Percentiles rank a stretch among this genome's conserved stretches.
Evolutionary conservation across 2,888 invertebrate species (phyloP).

Genomic region (Cancer borealis): DNA sequence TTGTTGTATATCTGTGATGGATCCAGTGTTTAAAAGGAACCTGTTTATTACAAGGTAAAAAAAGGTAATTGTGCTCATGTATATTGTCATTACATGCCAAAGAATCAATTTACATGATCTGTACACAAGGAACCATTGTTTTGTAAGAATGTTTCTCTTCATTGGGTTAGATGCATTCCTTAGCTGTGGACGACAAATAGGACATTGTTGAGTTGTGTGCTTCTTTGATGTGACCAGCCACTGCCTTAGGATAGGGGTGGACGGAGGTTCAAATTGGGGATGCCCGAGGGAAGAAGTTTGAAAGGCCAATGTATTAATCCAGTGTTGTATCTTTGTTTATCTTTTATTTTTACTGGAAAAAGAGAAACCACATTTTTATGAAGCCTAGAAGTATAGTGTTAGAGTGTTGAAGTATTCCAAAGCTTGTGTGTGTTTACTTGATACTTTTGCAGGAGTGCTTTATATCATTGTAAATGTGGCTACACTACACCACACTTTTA

Average conservation of each 20-base stretch:
- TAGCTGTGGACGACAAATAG: slow-evolving; percentile 59
- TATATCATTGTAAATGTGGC: slow-evolving; percentile 14
- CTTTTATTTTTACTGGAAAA: slow-evolving; percentile 18
- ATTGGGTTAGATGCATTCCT: slow-evolving; percentile 70
- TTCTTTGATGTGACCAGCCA: slow-evolving; percentile 59
- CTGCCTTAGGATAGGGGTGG: slow-evolving; percentile 65
- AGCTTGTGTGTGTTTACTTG: slow-evolving; percentile 57
- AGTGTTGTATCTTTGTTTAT: slow-evolving; percentile 11
- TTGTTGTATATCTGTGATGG: slow-evolving; percentile 73
- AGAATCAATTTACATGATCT: slow-evolving; percentile 74
- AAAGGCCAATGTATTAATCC: slow-evolving; percentile 38
- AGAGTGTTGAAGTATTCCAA: slow-evolving; percentile 52
- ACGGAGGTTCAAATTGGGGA: slow-evolving; percentile 44
- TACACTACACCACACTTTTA: slow-evolving; percentile 48
- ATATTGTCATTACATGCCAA: slow-evolving; percentile 74
- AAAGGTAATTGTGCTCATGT: slow-evolving; percentile 70
- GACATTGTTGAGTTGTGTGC: slow-evolving; percentile 61
- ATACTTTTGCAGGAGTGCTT: slow-evolving; percentile 48
- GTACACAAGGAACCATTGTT: slow-evolving; percentile 65
- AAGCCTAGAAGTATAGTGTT: slow-evolving; percentile 63
- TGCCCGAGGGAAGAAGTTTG: slow-evolving; percentile 42
- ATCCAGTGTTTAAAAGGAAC: slow-evolving; percentile 63
- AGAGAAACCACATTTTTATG: slow-evolving; percentile 47
- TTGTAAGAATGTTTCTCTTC: slow-evolving; percentile 56
- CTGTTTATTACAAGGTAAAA: slow-evolving; percentile 52